Conservation (phyloP, 1,140 invertebrate genomes). For the Conus betulinus region DNA sequence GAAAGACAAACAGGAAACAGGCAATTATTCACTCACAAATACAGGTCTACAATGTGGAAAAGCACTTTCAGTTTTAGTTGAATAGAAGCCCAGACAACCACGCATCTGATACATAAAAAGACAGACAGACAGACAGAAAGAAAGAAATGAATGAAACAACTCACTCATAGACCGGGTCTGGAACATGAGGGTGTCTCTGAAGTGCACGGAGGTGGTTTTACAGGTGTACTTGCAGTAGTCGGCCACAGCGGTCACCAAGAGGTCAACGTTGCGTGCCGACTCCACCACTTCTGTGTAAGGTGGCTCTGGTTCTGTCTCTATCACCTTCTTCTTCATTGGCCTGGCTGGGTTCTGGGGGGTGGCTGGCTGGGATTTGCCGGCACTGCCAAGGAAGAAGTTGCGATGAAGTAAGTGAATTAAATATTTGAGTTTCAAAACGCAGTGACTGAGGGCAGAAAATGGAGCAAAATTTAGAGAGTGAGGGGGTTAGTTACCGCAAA, state of each 20-base stretch:
- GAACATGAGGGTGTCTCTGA: conserved; percentile 75
- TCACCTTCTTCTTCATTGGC: conserved; percentile 72
- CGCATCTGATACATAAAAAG: not conserved
- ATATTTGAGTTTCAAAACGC: no score
- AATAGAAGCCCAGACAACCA: no score
- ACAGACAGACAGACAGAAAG: not conserved
- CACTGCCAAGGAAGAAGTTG: conserved; percentile 14
- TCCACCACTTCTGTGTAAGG: conserved; percentile 68
- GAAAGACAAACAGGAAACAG: not conserved
- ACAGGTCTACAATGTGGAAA: no score
- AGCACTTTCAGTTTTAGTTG: no score
- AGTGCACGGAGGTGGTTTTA: conserved; percentile 67
- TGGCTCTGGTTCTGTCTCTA: conserved; percentile 74
- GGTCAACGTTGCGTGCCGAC: conserved; percentile 63
- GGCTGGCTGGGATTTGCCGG: conserved; percentile 42
- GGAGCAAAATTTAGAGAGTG: no score
- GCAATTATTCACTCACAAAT: no score
- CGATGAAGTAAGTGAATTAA: no score
- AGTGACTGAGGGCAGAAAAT: not conserved
- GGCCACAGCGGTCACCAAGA: conserved; percentile 69
- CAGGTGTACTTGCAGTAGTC: conserved; percentile 73
- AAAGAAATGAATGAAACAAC: conserved; percentile 28
- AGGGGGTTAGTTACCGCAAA: no score
- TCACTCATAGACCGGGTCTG: conserved; percentile 74
- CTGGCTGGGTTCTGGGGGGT: conserved; percentile 44